These are phyloP conservation scores for Zeuzera pyrina DNA, from an alignment of 2,888 invertebrate species.

Conservation along the genomic window DNA sequence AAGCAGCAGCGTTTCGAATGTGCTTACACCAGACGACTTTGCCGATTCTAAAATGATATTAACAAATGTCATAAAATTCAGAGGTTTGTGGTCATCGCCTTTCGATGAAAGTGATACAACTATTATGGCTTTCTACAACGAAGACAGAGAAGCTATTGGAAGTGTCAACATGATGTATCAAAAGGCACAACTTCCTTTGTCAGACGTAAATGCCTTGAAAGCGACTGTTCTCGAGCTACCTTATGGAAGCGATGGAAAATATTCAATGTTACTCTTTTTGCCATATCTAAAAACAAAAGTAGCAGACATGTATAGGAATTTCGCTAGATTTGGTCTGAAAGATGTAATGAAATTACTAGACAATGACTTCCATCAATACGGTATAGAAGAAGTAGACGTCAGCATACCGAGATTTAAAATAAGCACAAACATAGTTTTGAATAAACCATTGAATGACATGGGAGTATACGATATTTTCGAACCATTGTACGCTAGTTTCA, in stretches of 20 bases:
- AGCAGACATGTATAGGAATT: slow-evolving; percentile 60
- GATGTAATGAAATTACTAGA: slow-evolving; percentile 66
- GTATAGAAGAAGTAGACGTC: slow-evolving; percentile 75
- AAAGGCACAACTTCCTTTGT: slow-evolving; percentile 71
- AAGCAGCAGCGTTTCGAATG: slow-evolving; percentile 52
- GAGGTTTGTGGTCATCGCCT: slow-evolving; percentile 79
- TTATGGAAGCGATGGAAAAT: slow-evolving; percentile 71
- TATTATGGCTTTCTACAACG: slow-evolving; percentile 73
- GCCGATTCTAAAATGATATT: slow-evolving; percentile 75
- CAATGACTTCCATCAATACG: slow-evolving; percentile 56
- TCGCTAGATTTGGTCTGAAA: slow-evolving; percentile 58
- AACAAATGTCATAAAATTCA: slow-evolving; percentile 80
- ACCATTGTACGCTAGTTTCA: slow-evolving; percentile 66
- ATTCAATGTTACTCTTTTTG: slow-evolving; percentile 77
- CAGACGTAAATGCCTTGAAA: slow-evolving; percentile 66
- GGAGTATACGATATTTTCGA: slow-evolving; percentile 79
- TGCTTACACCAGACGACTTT: slow-evolving; percentile 65
- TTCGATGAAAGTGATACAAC: slow-evolving; percentile 74
- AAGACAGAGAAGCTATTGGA: slow-evolving; percentile 60
- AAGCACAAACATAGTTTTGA: slow-evolving; percentile 74
- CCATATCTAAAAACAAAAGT: slow-evolving; percentile 71
- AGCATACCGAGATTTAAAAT: slow-evolving; percentile 76
- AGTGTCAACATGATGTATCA: slow-evolving; percentile 84
- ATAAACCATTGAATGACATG: slow-evolving; percentile 73
- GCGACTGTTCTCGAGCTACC: slow-evolving; percentile 78